Percentiles rank a stretch among this genome's conserved stretches.
Conservation (phyloP, 53 echinoderm and acorn worm species). For the Astropecten irregularis region DNA sequence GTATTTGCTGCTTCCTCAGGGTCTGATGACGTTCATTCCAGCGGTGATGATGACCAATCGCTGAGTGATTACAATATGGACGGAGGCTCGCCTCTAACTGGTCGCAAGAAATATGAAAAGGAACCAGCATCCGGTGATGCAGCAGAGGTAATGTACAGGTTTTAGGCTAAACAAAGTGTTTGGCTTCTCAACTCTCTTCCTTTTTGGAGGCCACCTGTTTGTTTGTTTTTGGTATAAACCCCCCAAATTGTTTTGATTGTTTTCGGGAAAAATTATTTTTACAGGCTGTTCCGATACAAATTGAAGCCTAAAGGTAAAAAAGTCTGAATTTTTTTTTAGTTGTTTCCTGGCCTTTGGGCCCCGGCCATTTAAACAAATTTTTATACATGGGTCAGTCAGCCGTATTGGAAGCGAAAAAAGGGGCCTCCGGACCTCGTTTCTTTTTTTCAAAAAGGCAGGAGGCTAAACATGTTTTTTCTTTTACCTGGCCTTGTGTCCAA, state of each 20-base stretch:
- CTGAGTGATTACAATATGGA: not conserved
- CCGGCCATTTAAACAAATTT: no score
- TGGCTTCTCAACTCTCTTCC: not conserved
- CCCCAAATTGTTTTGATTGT: not conserved
- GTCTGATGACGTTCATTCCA: slow-evolving; percentile 33
- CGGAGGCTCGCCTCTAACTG: not conserved
- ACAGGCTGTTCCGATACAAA: not conserved
- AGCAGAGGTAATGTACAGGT: slow-evolving; percentile 22
- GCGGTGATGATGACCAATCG: not conserved
- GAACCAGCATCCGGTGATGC: not conserved
- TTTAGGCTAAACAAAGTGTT: not conserved
- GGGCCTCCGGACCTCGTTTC: no score
- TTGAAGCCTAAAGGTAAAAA: not conserved
- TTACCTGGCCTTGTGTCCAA: no score
- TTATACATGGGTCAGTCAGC: no score
- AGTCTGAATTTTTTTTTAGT: not conserved
- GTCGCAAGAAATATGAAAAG: not conserved
- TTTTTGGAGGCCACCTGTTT: no score
- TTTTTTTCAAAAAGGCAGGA: no score
- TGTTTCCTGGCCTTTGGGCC: no score
- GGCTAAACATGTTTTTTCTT: no score
- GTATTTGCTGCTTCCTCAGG: slow-evolving; percentile 19
- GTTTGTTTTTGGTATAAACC: no score
- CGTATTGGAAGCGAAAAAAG: no score
- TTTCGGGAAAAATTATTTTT: not conserved